A percentile compares a stretch with the other conserved stretches of the same genome.
These are phyloP conservation scores for Pseudois nayaur DNA, from an alignment of 2,113 vertebrate genomes.

Conservation along the genomic window DNA sequence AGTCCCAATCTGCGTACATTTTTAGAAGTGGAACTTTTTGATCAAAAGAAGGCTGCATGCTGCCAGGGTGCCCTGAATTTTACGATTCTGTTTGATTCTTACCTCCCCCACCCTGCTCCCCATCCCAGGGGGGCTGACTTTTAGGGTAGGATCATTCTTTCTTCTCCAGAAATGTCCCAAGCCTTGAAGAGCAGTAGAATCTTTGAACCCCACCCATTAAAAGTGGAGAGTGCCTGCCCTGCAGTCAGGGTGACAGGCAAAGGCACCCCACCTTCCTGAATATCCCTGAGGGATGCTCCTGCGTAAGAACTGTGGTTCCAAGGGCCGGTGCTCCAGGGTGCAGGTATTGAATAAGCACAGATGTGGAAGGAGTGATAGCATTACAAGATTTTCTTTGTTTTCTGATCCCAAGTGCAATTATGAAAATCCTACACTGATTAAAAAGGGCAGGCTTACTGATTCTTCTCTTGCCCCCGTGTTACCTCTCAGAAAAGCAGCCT, in stretches of 20 bases:
- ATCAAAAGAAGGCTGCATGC: not conserved
- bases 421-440: too few relatives aligned
- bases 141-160: not conserved
- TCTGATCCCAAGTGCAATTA: not conserved
- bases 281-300: too few relatives aligned
- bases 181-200: not conserved
- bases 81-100: not conserved
- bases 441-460: not conserved
- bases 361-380: not conserved
- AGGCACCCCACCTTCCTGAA: not conserved
- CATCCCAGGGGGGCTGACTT: not conserved
- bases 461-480: not conserved
- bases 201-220: not conserved
- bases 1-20: not conserved
- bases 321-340: fast-evolving
- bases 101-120: fast-evolving
- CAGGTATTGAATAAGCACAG: not conserved
- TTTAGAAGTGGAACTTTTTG: not conserved
- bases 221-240: not conserved
- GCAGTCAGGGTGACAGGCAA: not conserved
- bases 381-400: not conserved
- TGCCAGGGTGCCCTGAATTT: not conserved
- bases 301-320: not conserved
- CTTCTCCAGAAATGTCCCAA: not conserved
- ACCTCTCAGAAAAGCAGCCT: not conserved